phyloP scores from a whole-genome alignment of 2,797 vertebrate species.

The Pseudochaenichthys georgianus region DNA sequence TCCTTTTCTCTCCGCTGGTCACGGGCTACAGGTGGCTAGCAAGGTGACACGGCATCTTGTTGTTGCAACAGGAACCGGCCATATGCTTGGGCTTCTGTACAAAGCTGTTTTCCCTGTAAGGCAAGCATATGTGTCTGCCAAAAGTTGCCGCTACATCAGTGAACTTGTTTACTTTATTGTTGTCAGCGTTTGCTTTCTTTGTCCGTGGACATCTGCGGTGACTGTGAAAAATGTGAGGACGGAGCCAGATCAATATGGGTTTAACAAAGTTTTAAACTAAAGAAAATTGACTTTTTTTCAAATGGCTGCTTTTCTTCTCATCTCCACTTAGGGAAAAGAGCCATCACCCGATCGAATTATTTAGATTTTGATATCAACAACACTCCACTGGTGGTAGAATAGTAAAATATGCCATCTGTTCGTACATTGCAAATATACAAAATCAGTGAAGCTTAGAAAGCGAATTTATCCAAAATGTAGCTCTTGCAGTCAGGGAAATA shows the following conservation, averaged over 20 bases:
- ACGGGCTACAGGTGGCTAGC: slow-evolving; percentile 77
- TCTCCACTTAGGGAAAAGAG: slow-evolving; percentile 8
- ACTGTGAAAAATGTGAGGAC: slow-evolving; percentile 31
- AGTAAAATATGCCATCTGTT: slow-evolving; percentile 65
- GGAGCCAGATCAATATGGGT: slow-evolving; percentile 9
- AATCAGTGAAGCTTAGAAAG: slow-evolving; percentile 45
- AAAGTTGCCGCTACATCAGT: slow-evolving; percentile 66
- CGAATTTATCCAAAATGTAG: slow-evolving; percentile 65
- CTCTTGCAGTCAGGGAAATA: slow-evolving; percentile 51
- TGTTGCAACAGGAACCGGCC: slow-evolving; percentile 69
- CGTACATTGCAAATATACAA: slow-evolving; percentile 33
- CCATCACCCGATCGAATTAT: slow-evolving; percentile 23
- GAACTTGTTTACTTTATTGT: slow-evolving; percentile 62
- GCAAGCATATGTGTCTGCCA: slow-evolving; percentile 68
- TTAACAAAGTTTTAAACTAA: slow-evolving; percentile 35
- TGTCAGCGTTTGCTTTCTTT: slow-evolving; percentile 53
- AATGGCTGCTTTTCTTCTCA: slow-evolving; percentile 21
- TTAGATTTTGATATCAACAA: slow-evolving; percentile 53
- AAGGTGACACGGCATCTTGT: slow-evolving; percentile 82
- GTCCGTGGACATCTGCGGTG: slow-evolving; percentile 58
- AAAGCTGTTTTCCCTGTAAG: slow-evolving; percentile 79
- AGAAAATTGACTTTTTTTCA: neutral
- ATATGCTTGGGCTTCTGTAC: slow-evolving; percentile 68
- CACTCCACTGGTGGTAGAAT: slow-evolving; percentile 47
- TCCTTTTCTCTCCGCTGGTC: slow-evolving; percentile 39